Evolutionary conservation across 2,888 invertebrate species (phyloP).

Genomic region (Nemapogon koenigi): DNA sequence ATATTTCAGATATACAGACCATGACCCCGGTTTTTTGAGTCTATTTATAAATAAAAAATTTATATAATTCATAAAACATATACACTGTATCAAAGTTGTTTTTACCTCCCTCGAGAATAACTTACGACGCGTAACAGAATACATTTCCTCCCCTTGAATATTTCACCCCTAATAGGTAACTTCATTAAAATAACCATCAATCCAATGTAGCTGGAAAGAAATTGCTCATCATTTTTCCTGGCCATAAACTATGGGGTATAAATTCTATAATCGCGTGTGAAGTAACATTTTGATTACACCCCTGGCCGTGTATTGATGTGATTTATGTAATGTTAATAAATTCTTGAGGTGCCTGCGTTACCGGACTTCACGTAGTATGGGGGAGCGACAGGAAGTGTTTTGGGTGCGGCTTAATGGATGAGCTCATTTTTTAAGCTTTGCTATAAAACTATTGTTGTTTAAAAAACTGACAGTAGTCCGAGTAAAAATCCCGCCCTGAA

Average conservation of each 20-base stretch:
- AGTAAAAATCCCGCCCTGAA: too few species aligned
- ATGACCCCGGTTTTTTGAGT: too few species aligned
- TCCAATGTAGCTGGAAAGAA: conserved; percentile 10
- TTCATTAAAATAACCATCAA: too few species aligned
- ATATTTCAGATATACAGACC: too few species aligned
- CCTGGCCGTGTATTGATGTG: conserved; percentile 30
- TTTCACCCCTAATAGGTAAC: too few species aligned
- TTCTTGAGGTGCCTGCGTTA: conserved; percentile 22
- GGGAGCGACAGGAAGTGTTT: neutral
- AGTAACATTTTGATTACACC: conserved; percentile 21
- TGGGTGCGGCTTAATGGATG: neutral
- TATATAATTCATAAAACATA: too few species aligned
- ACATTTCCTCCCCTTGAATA: too few species aligned
- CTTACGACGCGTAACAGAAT: too few species aligned
- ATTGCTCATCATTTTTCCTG: conserved; percentile 10
- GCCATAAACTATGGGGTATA: conserved; percentile 14
- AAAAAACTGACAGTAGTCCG: neutral
- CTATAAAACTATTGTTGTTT: neutral
- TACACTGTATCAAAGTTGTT: too few species aligned
- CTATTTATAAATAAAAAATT: too few species aligned
- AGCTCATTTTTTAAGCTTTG: neutral
- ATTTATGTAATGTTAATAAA: conserved; percentile 47
- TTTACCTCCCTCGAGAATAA: too few species aligned
- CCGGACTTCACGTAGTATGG: conserved; percentile 1
- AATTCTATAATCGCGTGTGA: conserved; percentile 19